Percentiles rank a stretch among this genome's conserved stretches.
Evolutionary conservation across 2,888 invertebrate genomes (phyloP).

Genomic region (Deilephila porcellus): DNA sequence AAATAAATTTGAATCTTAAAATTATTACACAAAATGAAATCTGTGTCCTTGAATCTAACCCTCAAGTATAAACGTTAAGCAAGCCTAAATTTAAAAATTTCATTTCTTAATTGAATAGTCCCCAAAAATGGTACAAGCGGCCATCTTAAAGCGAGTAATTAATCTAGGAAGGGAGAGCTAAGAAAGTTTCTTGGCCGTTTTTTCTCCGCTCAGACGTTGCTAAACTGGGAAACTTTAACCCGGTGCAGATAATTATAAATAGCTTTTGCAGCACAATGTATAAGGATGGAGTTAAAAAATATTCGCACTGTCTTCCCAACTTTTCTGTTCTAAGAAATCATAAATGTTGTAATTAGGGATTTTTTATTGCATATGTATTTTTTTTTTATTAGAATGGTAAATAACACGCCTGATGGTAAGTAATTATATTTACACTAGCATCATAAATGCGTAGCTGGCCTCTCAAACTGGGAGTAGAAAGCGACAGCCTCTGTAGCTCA

Average conservation of each 20-base stretch:
- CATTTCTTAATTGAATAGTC: background rate
- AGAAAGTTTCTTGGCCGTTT: background rate
- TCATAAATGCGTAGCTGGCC: too few species aligned
- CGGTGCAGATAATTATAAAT: conserved; percentile 11
- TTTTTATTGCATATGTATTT: too few species aligned
- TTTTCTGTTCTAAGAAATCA: too few species aligned
- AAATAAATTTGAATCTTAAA: too few species aligned
- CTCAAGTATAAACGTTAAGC: background rate
- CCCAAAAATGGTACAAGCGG: background rate
- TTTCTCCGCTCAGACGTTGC: conserved; percentile 15
- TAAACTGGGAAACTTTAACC: conserved; percentile 9
- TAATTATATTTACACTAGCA: too few species aligned
- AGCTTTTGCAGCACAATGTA: background rate
- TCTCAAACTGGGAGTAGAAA: too few species aligned
- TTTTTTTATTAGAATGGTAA: too few species aligned
- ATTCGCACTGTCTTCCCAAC: background rate
- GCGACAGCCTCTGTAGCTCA: too few species aligned
- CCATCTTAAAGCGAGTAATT: background rate
- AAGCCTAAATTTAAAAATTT: background rate
- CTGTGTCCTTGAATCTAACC: too few species aligned
- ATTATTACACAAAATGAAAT: too few species aligned
- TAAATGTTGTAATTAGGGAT: too few species aligned
- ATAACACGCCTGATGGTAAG: too few species aligned
- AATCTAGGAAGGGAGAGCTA: background rate
- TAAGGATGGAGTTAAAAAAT: background rate